phyloP scores from a whole-genome alignment of 2,797 vertebrate genomes.

The Taenioides sp. region DNA sequence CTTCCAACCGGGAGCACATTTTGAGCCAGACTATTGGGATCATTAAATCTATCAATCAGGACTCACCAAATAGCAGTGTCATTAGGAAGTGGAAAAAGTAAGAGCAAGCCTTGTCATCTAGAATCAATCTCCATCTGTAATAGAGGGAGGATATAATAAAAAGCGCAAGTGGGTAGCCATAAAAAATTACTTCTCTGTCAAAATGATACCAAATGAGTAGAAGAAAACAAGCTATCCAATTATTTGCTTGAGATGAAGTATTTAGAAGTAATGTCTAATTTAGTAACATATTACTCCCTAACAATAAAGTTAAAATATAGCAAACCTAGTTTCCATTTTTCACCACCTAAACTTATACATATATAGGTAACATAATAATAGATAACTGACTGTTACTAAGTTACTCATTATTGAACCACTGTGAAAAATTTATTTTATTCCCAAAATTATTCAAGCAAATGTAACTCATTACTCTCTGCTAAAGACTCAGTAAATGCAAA shows the following conservation, averaged over 20 bases:
- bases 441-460: neutral
- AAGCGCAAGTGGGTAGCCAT: neutral
- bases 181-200: neutral
- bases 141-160: slow-evolving; percentile 15
- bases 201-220: neutral
- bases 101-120: slow-evolving; percentile 39
- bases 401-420: neutral
- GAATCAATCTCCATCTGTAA: slow-evolving; percentile 36
- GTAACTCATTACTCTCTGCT: slow-evolving; percentile 12
- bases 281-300: no score
- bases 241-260: neutral
- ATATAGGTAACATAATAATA: no score
- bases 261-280: neutral
- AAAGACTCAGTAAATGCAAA: slow-evolving; percentile 57
- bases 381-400: no score
- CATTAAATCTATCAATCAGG: slow-evolving; percentile 39
- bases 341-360: no score
- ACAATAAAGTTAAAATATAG: no score
- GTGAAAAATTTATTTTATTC: neutral
- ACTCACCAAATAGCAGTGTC: slow-evolving; percentile 22
- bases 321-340: no score
- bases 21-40: slow-evolving; percentile 23
- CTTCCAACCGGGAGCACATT: slow-evolving; percentile 23
- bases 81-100: slow-evolving; percentile 31
- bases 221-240: neutral